Conservation (phyloP, 2,113 vertebrate genomes). For the Corydoras maculifer region DNA sequence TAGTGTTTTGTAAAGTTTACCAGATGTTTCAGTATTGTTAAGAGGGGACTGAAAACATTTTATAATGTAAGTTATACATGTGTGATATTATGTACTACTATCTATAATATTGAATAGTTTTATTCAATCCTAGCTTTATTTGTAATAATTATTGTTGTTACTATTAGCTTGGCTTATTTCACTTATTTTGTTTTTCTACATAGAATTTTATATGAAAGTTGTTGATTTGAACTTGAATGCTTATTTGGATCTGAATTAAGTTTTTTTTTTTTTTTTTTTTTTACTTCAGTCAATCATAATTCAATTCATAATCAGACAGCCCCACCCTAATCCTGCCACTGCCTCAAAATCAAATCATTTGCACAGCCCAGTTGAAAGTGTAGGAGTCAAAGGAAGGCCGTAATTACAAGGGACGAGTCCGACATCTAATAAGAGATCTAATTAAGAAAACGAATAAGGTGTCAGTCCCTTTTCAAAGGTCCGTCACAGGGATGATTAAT, state of each 20-base stretch:
- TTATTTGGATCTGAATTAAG: not conserved
- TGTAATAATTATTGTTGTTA: too few species aligned
- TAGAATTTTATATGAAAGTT: not conserved
- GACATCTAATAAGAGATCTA: conserved; percentile 70
- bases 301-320: conserved; percentile 50
- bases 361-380: conserved; percentile 60
- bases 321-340: conserved; percentile 50
- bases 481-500: conserved; percentile 67
- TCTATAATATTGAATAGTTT: too few species aligned
- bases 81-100: too few species aligned
- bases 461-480: conserved; percentile 59
- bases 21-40: too few species aligned
- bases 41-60: too few species aligned
- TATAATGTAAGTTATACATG: too few species aligned
- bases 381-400: conserved; percentile 60
- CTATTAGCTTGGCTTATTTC: too few species aligned
- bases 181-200: too few species aligned
- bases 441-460: conserved; percentile 76
- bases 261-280: not conserved
- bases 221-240: not conserved
- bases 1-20: too few species aligned
- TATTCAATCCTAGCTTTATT: too few species aligned
- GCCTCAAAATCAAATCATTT: conserved; percentile 66
- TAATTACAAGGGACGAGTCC: conserved; percentile 66
- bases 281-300: conserved; percentile 42